phyloP scores from a whole-genome alignment of 2,113 vertebrate species.

The Sapayoa aenigma region DNA sequence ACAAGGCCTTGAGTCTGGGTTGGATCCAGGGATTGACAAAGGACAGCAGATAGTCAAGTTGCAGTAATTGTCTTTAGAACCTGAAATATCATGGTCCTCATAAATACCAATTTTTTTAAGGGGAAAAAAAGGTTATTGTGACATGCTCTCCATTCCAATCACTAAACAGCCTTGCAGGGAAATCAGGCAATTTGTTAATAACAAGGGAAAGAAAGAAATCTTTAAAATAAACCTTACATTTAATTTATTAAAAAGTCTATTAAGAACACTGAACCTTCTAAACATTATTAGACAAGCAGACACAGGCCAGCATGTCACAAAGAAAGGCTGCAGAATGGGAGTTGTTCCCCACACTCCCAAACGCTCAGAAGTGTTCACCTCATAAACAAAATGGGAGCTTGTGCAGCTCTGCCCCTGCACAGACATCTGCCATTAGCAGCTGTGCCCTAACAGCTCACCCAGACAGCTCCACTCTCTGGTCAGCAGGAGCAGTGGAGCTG shows the following conservation, averaged over 20 bases:
- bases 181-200: background rate
- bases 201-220: background rate
- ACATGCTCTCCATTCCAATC: background rate
- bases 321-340: background rate
- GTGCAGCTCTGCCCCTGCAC: background rate
- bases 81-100: background rate
- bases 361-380: background rate
- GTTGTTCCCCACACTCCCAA: background rate
- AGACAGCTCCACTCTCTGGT: background rate
- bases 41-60: slow-evolving; percentile 32
- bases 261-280: background rate
- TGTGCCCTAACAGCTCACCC: background rate
- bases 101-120: background rate
- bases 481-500: background rate
- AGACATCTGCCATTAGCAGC: slow-evolving; percentile 31
- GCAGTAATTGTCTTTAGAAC: background rate
- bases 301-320: background rate
- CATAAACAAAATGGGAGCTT: slow-evolving; percentile 3
- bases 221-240: background rate
- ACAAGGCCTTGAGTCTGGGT: background rate
- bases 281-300: background rate
- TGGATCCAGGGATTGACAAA: slow-evolving; percentile 33
- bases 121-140: background rate
- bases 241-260: background rate
- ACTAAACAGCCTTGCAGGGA: background rate